Base-by-base conservation (phyloP, 2,888 invertebrate genomes). In the Heliconius erato region DNA sequence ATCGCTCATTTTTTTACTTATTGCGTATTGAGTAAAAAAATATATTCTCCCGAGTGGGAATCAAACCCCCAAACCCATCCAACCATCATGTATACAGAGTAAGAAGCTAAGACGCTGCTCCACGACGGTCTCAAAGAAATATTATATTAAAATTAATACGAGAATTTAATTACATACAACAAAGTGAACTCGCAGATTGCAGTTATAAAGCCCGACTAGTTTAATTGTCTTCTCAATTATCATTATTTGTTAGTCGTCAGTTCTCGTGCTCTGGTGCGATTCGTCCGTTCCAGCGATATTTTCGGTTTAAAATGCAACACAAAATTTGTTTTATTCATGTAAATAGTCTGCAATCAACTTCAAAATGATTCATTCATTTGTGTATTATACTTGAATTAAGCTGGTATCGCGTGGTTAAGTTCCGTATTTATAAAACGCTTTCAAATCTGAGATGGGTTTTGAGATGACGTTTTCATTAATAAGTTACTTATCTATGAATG, bases 161-260 rank as follows among this genome's bases (percentile, higher is more conserved):
- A 26, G 16, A 28, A 12, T 26, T 26, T 28, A 71, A 71, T 71
- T 71, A 71, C 26, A 71, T 71, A 32, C 12, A 54, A 74, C 32
- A 74, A 74, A 32, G 49, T 74, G 59, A 32, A n/a, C 54, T 12
- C 16, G 3, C n/a, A 14, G 40, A 71, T 71, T 71, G n/a, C 44
- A 71, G 71, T 71, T 11, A 71, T 26, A 71, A 44, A 44, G 35
- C 35, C 40, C n/a, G 40, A 71, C 40, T 23, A 32, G n/a, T 40
- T 71, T 71, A 71, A 54, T 54, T 44, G 32, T 74, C 49, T 28
- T 28, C 54, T 32, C 74, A 59, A 74, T 54, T 74, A 28, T 35
- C 32, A 74, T 54, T 28, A 54, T 54, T 49, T 49, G 49, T 74
- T 28, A 28, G 44, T 28, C 4, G 49, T 54, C 19, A 16, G 74